Base-by-base conservation (phyloP, 2,888 invertebrate species). In the Hyposoter dolosus region DNA sequence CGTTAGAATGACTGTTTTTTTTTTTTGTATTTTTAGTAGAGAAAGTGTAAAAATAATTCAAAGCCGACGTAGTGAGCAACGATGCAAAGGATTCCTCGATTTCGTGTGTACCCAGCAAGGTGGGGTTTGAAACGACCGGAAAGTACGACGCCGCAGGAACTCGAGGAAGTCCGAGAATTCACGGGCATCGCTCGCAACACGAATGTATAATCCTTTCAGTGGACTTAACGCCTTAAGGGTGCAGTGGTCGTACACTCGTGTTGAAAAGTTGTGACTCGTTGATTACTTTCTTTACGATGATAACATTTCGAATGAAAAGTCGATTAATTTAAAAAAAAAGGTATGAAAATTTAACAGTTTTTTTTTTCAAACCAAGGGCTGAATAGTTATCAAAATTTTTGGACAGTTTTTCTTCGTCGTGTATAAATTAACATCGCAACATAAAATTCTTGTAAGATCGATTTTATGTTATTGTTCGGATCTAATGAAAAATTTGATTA, bases 151-250 rank as follows among this genome's bases (percentile, higher is more conserved):
- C 74, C 84, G 76, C 79, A 84, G 80, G 60, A 81, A 81, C 69
- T 78, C 65, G 77, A 68, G 74, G 74, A 65, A 84, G 71, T 86
- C 23, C 56, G 56, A 66, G 82, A 83, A 82, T 68, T 72, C 65
- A 32, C 47, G 60, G 65, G 66, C 40, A 66, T 75, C 71, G 35
- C 50, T 72, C 32, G 63, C 56, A 50, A 77, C 69, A 71, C 53
- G 19, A 35, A 47, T 17, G 32, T 45, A 63, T 63, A 10, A 28
- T 19, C 71, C 82, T 40, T 69, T 76, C 40, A 50, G 65, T 32
- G 19, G 63, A 35, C 5, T 76, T 65, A 65, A 76, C 47, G 65
- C 65, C 50, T 65, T 75, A 75, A 75, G 74, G 43, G 50, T 32
- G 40, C 74, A 75, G 15, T 28, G 63, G 9, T 56, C 43, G 63